A percentile compares a stretch with the other conserved stretches of the same genome.
Conservation (phyloP, 37 sponge, comb jelly and placozoan species). For the Oopsacas minuta region DNA sequence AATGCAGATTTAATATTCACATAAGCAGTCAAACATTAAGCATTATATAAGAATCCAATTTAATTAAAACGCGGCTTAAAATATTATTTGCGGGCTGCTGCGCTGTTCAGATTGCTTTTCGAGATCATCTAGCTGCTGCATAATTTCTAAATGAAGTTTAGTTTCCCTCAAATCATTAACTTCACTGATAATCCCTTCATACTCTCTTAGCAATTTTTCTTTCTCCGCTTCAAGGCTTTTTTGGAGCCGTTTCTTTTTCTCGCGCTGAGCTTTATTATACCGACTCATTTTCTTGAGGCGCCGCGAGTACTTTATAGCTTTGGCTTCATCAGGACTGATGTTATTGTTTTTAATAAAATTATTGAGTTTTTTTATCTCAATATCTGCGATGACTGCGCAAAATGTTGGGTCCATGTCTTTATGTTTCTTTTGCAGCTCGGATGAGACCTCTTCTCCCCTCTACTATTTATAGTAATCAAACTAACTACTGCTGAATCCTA, state of each 20-base stretch:
- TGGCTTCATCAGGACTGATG: conserved; percentile 13
- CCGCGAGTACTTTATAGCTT: background rate
- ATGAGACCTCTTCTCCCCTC: background rate
- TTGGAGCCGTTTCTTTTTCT: conserved; percentile 19
- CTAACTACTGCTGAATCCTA: background rate
- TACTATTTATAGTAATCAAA: background rate
- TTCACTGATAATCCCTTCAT: background rate
- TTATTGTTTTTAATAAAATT: conserved; percentile 13
- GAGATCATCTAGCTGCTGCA: background rate
- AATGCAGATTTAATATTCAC: background rate
- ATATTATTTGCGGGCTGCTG: background rate
- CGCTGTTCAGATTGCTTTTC: background rate
- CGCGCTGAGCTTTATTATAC: conserved; percentile 14
- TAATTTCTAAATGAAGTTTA: background rate
- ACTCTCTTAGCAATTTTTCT: background rate
- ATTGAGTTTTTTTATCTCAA: conserved; percentile 12
- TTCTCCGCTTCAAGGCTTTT: background rate
- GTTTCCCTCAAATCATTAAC: background rate
- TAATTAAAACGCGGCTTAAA: background rate
- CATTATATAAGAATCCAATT: background rate
- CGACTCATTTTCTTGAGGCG: conserved; percentile 7
- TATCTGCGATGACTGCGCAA: background rate
- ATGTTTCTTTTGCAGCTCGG: background rate
- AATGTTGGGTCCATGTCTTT: background rate
- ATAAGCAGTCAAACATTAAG: background rate